Base-by-base conservation (phyloP, 1,140 invertebrate genomes). In the Euwallacea similis region DNA sequence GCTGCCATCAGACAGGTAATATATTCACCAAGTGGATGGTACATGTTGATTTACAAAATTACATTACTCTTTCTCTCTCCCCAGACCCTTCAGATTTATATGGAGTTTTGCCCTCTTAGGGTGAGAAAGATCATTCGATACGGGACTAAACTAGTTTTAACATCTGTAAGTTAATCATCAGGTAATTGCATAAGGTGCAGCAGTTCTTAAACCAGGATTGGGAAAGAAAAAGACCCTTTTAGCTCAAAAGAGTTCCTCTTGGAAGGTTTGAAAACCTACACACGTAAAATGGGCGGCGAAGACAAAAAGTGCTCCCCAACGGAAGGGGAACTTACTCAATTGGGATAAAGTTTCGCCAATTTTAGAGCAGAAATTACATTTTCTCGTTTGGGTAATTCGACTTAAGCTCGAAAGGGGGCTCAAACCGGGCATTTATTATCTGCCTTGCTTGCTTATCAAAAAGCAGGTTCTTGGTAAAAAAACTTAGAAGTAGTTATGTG, bases 11-110 rank as follows among this genome's bases (percentile, higher is more conserved):
- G 69, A 56, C 69, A 71, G 69, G 69, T 71, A 71, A 71, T 71
- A 71, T 71, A 71, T 71, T 71, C 69, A 71, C 61, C 69, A 42
- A 58, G 10, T 43, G 55, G 54, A 47, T 58, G 69, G 60, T 71
- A 65, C 69, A 71, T 71, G 69, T 71, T 71, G 69, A 71, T 71
- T 71, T 71, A 64, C 69, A 71, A 71, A 71, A 71, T 71, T 64
- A 60, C 61, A 65, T 71, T 71, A 71, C 62, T 55, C 62, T 65
- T 65, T 47, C 61, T 66, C 69, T 69, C 58, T 69, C 59, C 59
- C 53, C 2, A 42, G 41, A 15, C n/a, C 46, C 59, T 43, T 43
- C 61, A 58, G 46, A 10, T 50, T 50, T 50, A 33, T 33, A 33
- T 33, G 21, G 21, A 33, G 21, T 33, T 33, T 33, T 33, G 21